Base-by-base conservation (phyloP, 2,888 invertebrate species). In the Epinotia ramella region DNA sequence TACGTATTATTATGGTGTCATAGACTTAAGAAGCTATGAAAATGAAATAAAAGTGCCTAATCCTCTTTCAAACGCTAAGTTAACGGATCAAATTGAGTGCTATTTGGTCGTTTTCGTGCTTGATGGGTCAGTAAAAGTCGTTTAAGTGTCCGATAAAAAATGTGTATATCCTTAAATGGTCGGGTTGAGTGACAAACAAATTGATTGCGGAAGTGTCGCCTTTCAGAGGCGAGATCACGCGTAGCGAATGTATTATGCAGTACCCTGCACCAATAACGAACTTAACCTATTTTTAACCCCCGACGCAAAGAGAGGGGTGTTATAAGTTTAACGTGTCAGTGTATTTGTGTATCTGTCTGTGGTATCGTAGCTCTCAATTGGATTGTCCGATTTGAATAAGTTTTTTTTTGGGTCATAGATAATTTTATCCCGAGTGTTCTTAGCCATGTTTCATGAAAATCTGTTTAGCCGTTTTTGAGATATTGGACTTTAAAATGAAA, bases 61-160 rank as follows among this genome's bases (percentile, higher is more conserved):
- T 18, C 13, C 3, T 18, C 53, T 18, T 63, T 59, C 20, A 53
- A 60, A 33, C 33, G 12, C 57, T 65, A 71, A 71, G 59, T 33
- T 49, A 57, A 74, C 64, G 64, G 59, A n/a, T 44, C 66, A 24
- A 66, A 62, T 72, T 57, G 46, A 76, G 66, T 46, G 67, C 28
- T 67, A 53, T 70, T 70, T 53, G 57, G 40, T 65, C 70, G 53
- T 71, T 71, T 44, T 62, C 62, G 62, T 49, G 24, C 49, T 71
- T 75, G 56, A 76, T 71, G 28, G 56, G 28, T 62, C 59, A 76
- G 62, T 72, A 72, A 72, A 75, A 59, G 16, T 18, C 13, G 13
- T 66, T 75, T 71, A 72, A 71, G 33, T 40, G 44, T 16, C 56
- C 71, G 60, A 72, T 76, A 60, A 67, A 72, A 71, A 76, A 60